A percentile compares a stretch with the other conserved stretches of the same genome.
Conservation (phyloP, 2,797 vertebrate species). For the Trematomus bernacchii region DNA sequence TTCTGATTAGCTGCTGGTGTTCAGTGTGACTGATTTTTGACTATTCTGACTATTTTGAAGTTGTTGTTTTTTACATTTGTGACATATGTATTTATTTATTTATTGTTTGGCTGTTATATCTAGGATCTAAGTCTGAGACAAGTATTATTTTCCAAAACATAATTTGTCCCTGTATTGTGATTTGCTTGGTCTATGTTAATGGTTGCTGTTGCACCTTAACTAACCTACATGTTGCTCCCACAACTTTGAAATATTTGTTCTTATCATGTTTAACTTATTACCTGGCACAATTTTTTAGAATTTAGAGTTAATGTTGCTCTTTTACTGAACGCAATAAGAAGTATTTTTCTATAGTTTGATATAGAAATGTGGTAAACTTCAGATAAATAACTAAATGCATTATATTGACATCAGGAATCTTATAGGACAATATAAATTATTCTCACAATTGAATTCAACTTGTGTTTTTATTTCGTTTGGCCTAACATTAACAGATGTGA, state of each 20-base stretch:
- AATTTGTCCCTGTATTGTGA: neutral
- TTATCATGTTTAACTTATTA: constrained; percentile 15
- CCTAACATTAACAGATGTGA: constrained; percentile 25
- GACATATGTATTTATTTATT: constrained; percentile 34
- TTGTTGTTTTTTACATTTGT: too few species aligned
- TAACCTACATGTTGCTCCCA: neutral
- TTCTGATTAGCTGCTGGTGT: constrained; percentile 12
- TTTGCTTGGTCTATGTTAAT: neutral
- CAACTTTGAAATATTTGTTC: neutral
- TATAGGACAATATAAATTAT: constrained; percentile 14
- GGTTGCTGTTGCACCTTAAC: neutral
- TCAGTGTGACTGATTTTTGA: neutral
- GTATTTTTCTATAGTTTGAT: constrained; percentile 2
- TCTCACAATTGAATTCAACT: constrained; percentile 5
- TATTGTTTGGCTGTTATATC: constrained; percentile 24
- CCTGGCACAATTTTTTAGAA: constrained; percentile 15
- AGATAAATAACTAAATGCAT: neutral
- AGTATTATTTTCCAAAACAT: constrained; percentile 12
- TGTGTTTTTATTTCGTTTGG: constrained; percentile 14
- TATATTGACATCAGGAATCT: neutral
- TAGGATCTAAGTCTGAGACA: neutral
- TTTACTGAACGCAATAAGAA: constrained; percentile 44
- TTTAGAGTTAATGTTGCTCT: constrained; percentile 51
- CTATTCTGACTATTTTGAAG: too few species aligned
- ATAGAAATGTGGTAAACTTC: constrained; percentile 26